These are phyloP conservation scores for Himalopsyche anomala DNA, from an alignment of 2,888 invertebrate species.

Conservation along the genomic window DNA sequence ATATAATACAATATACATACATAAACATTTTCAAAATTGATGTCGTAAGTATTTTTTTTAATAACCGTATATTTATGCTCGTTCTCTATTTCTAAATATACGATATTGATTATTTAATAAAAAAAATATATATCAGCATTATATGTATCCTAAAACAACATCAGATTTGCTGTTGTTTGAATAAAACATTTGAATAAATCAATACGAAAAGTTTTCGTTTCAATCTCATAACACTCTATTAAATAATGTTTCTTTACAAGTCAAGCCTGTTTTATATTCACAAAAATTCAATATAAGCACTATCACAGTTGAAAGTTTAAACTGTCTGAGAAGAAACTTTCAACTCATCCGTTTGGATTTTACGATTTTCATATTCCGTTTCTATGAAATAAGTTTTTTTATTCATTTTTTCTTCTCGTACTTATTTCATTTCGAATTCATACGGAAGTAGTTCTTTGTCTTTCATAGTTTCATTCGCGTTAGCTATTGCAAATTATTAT, in stretches of 20 bases:
- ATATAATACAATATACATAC: too few relatives aligned
- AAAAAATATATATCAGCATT: too few relatives aligned
- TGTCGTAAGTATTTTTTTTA: too few relatives aligned
- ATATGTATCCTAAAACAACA: too few relatives aligned
- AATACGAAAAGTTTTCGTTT: neutral
- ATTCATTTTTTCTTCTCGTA: neutral
- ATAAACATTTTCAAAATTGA: too few relatives aligned
- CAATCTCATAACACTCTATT: neutral
- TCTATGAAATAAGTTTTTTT: neutral
- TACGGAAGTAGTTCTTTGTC: conserved; percentile 7
- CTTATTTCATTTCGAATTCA: neutral
- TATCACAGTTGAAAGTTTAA: conserved; percentile 12
- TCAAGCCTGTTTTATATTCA: neutral
- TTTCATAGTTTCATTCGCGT: neutral
- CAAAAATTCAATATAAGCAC: neutral
- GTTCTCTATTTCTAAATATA: too few relatives aligned
- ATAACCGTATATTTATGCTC: too few relatives aligned
- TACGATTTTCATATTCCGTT: conserved; percentile 6
- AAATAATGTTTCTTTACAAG: neutral
- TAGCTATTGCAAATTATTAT: too few relatives aligned
- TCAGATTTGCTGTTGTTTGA: too few relatives aligned
- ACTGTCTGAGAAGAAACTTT: neutral
- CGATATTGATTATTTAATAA: too few relatives aligned
- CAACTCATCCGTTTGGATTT: neutral
- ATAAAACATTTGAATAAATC: neutral